Conservation (phyloP, 2,113 vertebrate species). For the Platysteira castanea region DNA sequence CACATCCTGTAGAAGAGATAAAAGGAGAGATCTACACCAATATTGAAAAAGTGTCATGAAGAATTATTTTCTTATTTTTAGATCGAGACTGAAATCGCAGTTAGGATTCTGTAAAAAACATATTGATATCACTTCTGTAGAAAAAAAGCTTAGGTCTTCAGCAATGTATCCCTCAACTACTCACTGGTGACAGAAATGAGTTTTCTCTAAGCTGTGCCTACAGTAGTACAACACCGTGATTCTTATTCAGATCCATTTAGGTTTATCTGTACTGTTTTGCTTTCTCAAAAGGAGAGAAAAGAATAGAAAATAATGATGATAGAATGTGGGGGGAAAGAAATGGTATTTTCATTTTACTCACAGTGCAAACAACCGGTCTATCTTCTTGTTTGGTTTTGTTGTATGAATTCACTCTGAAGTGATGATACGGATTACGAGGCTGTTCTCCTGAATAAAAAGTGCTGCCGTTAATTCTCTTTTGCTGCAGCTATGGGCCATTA, state of each 20-base stretch:
- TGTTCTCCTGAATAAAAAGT: conserved; percentile 67
- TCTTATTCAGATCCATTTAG: not conserved
- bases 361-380: conserved; percentile 21
- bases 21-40: not conserved
- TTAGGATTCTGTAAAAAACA: not conserved
- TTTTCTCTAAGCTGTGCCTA: not conserved
- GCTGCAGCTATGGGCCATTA: conserved; percentile 71
- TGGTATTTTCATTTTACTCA: conserved; percentile 32
- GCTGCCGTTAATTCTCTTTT: conserved; percentile 71
- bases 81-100: not conserved
- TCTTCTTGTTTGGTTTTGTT: conserved; percentile 48
- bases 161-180: not conserved
- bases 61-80: conserved; percentile 24
- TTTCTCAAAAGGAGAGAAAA: not conserved
- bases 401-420: conserved; percentile 64
- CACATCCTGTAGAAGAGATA: not conserved
- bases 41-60: not conserved
- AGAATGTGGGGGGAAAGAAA: not conserved
- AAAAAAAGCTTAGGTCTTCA: not conserved
- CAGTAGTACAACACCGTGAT: not conserved
- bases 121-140: not conserved
- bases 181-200: not conserved
- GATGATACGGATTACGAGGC: conserved; percentile 55
- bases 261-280: not conserved
- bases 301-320: not conserved